Percentiles rank a stretch among this genome's conserved stretches.
Conservation (phyloP, 2,113 vertebrate genomes). For the Phoenicopterus ruber region DNA sequence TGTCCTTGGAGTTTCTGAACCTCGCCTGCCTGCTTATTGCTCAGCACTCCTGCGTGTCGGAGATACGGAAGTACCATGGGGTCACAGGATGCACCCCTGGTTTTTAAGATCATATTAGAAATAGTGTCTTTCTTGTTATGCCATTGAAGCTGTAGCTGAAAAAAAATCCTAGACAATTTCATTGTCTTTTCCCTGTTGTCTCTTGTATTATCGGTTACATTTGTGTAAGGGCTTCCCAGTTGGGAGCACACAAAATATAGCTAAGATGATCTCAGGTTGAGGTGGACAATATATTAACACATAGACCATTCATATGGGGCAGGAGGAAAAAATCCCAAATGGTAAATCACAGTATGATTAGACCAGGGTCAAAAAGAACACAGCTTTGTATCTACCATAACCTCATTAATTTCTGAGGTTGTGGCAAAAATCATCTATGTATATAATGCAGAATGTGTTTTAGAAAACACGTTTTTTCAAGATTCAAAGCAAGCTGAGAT, state of each 20-base stretch:
- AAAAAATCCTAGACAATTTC: background rate
- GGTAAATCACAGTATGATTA: background rate
- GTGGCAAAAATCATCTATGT: background rate
- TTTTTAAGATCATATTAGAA: background rate
- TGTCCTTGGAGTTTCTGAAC: background rate
- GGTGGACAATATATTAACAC: background rate
- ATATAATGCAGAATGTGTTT: background rate
- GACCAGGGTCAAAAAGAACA: background rate
- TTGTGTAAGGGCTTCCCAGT: background rate
- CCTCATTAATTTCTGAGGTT: background rate
- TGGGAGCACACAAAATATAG: background rate
- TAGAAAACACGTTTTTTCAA: background rate
- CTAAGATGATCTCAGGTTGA: background rate
- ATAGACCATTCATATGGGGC: background rate
- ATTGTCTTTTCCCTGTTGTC: background rate
- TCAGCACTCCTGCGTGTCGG: fast-evolving
- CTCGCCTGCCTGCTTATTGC: fast-evolving
- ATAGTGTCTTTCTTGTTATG: background rate
- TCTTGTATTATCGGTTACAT: background rate
- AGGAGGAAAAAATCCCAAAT: background rate
- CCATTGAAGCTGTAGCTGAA: background rate
- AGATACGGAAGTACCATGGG: background rate
- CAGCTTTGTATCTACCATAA: background rate
- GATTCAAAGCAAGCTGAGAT: background rate
- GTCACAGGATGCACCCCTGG: background rate